Conservation (phyloP, 2,113 vertebrate species). For the Synchiropus splendidus region DNA sequence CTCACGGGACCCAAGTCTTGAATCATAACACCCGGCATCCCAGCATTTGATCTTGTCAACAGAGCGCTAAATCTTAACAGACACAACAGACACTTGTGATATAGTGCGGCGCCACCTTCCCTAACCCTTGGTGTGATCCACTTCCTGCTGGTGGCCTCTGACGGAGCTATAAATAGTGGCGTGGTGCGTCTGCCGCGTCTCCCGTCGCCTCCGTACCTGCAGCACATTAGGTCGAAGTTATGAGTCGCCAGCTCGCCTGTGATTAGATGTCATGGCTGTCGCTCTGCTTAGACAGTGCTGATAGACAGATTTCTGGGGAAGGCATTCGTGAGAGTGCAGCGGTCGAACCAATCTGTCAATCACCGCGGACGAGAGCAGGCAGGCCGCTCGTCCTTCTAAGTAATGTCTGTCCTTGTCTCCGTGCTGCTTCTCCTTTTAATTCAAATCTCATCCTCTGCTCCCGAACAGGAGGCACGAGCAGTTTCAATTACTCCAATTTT, state of each 20-base stretch:
- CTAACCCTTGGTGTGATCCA: slow-evolving; percentile 51
- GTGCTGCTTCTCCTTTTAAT: slow-evolving; percentile 31
- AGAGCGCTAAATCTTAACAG: slow-evolving; percentile 37
- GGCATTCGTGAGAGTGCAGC: slow-evolving; percentile 68
- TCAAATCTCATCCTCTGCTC: slow-evolving; percentile 11
- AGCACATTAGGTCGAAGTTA: slow-evolving; percentile 68
- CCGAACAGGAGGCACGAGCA: too few relatives aligned
- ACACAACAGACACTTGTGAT: slow-evolving; percentile 38
- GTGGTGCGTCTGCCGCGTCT: slow-evolving; percentile 17
- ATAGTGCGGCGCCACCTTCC: slow-evolving; percentile 44
- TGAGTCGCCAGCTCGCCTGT: slow-evolving; percentile 70
- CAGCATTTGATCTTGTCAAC: slow-evolving; percentile 45
- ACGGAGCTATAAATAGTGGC: slow-evolving; percentile 53
- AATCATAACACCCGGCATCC: slow-evolving; percentile 21
- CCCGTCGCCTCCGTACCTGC: slow-evolving; percentile 40
- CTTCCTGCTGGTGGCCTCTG: slow-evolving; percentile 55
- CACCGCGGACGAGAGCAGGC: slow-evolving; percentile 46
- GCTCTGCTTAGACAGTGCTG: slow-evolving; percentile 74
- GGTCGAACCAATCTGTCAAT: slow-evolving; percentile 69
- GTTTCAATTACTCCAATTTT: too few relatives aligned
- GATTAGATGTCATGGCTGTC: slow-evolving; percentile 82
- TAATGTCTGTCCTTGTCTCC: slow-evolving; percentile 53
- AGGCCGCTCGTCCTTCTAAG: slow-evolving; percentile 41
- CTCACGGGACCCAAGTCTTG: too few relatives aligned
- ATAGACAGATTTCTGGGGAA: slow-evolving; percentile 77